These are phyloP conservation scores for Halcyon badia DNA, from an alignment of 2,797 vertebrate genomes.

Conservation along the genomic window DNA sequence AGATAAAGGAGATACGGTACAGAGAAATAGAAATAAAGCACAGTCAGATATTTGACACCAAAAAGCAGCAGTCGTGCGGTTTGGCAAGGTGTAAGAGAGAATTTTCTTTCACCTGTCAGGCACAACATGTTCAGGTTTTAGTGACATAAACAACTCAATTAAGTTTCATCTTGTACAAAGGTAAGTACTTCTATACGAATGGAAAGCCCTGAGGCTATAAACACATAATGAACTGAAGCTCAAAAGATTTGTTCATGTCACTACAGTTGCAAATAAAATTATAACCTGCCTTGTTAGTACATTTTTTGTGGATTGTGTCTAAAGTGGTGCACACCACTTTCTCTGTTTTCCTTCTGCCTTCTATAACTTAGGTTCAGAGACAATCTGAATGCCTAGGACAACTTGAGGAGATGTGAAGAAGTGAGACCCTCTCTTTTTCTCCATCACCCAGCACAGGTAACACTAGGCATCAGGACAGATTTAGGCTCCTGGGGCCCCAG, in stretches of 20 bases:
- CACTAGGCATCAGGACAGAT: background rate
- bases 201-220: background rate
- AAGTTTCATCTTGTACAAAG: background rate
- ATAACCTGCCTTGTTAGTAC: background rate
- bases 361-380: background rate
- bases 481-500: background rate
- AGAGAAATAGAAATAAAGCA: background rate
- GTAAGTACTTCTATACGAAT: background rate
- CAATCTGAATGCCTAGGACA: background rate
- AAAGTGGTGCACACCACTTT: background rate
- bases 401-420: background rate
- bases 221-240: background rate
- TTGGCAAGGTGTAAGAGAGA: background rate
- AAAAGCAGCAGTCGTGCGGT: background rate
- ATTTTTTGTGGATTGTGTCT: background rate
- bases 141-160: background rate
- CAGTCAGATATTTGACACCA: background rate
- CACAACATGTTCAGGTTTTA: slow-evolving; percentile 2
- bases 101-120: background rate
- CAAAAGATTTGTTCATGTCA: background rate
- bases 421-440: background rate
- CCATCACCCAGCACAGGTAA: background rate
- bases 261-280: background rate
- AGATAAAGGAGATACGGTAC: background rate
- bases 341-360: background rate